Evolutionary conservation across 2,888 invertebrate genomes (phyloP), one percentile per base, ranked within the genome.

Genomic region (Drosophila neutralis): DNA sequence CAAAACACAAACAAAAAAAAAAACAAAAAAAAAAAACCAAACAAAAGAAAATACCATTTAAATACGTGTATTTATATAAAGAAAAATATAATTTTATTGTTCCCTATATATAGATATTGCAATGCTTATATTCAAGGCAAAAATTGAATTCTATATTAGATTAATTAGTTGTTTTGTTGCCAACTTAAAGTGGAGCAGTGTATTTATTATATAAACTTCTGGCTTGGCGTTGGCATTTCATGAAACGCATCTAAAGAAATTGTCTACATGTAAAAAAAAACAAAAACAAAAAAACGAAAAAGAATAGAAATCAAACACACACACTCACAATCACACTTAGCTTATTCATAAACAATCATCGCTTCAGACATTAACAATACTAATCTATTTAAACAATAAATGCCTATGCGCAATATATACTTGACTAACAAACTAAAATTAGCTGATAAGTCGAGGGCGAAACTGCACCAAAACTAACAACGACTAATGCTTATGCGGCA

Each of bases 381-480:
- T 77, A 68, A 76, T 60, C 58, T 48, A 38, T 48, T 33, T 29
- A 36, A 64, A 61, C 31, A 69, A 51, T 15, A 49, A 48, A 36
- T 49, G 69, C 63, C 59, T 57, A 36, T 56, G 67, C 69, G 35
- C 36, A 42, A 57, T 59, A 68, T 42, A 53, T 27, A 73, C 75
- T 76, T 79, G 86, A 84, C 83, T 85, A 85, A 87, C 53, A 70
- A 69, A 88, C 80, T 88, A 80, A 82, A 76, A 69, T 58, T 81
- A 81, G 58, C 24, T n/a, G n/a, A 31, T 84, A 84, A 90, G 83
- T 82, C 73, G 77, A 83, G 76, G 80, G 60, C 38, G 33, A 60
- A 67, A 33, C 33, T 31, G 49, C 51, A 53, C 31, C 27, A 69
- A 73, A 76, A 88, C 72, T 80, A 82, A 90, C 76, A 80, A 78